These are phyloP conservation scores for Pygocentrus nattereri DNA, from an alignment of 2,797 vertebrate genomes.

Conservation along the genomic window DNA sequence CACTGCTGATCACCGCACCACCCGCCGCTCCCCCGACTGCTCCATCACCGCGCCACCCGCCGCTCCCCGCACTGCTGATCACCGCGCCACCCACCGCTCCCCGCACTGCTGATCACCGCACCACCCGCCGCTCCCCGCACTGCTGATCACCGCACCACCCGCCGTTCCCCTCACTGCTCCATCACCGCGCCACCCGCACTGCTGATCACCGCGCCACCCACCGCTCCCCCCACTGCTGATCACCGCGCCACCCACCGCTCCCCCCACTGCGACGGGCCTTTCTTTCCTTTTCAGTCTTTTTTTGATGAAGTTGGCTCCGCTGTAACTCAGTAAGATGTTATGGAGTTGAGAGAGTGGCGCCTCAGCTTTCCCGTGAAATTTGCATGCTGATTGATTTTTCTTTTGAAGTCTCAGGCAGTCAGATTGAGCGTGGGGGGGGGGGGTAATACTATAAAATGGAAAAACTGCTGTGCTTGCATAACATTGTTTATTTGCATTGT, in stretches of 20 bases:
- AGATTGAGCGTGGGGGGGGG: not conserved
- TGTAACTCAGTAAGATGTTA: conserved; percentile 13
- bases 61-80: too few relatives aligned
- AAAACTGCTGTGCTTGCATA: not conserved
- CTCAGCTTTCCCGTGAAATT: not conserved
- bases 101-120: too few relatives aligned
- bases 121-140: too few relatives aligned
- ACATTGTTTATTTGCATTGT: not conserved
- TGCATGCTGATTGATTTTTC: not conserved
- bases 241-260: conserved; percentile 29
- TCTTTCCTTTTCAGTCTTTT: not conserved
- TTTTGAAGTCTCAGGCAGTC: not conserved
- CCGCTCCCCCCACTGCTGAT: too few relatives aligned
- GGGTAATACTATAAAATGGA: not conserved
- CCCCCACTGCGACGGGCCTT: conserved; percentile 25
- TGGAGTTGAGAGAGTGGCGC: not conserved
- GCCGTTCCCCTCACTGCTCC: too few relatives aligned
- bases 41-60: too few relatives aligned
- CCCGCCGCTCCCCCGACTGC: too few relatives aligned
- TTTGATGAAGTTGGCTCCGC: not conserved
- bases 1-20: too few relatives aligned
- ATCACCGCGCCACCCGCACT: too few relatives aligned
- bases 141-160: too few relatives aligned
- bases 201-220: too few relatives aligned
- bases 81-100: too few relatives aligned